Evolutionary conservation across 2,113 vertebrate genomes (phyloP).

Genomic region (Halichoerus grypus): DNA sequence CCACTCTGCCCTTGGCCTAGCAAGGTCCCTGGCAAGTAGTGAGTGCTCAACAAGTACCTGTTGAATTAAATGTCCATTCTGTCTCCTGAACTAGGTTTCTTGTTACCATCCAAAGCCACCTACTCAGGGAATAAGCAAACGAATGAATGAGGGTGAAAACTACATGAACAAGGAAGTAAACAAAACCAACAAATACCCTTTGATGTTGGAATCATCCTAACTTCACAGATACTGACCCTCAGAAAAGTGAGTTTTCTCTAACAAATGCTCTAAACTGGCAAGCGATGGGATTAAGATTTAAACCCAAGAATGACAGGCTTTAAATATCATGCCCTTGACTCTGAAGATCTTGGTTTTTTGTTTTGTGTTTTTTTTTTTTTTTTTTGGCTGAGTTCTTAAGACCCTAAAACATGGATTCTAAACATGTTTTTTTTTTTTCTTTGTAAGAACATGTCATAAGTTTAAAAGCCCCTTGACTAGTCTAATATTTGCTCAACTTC

Average conservation of each 20-base stretch:
- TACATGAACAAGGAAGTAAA: neutral
- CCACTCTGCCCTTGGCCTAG: neutral
- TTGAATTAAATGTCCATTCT: neutral
- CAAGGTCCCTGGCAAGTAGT: neutral
- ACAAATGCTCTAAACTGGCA: neutral
- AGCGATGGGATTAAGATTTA: neutral
- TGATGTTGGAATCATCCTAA: neutral
- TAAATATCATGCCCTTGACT: slow-evolving; percentile 15
- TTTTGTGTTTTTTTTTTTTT: no score
- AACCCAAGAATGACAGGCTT: neutral
- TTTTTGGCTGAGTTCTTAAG: slow-evolving; percentile 30
- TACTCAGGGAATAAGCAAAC: neutral
- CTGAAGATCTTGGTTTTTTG: neutral
- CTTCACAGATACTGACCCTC: neutral
- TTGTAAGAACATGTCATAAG: slow-evolving; percentile 5
- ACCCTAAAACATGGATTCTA: neutral
- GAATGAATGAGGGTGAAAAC: neutral
- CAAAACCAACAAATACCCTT: neutral
- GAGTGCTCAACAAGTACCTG: neutral
- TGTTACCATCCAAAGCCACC: neutral
- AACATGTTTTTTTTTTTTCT: neutral
- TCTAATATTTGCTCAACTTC: neutral
- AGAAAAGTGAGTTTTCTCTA: neutral
- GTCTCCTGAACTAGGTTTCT: neutral
- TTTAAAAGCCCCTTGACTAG: slow-evolving; percentile 45